Evolutionary conservation across 1,140 invertebrate genomes (phyloP).

Genomic region (Cydia fagiglandana): DNA sequence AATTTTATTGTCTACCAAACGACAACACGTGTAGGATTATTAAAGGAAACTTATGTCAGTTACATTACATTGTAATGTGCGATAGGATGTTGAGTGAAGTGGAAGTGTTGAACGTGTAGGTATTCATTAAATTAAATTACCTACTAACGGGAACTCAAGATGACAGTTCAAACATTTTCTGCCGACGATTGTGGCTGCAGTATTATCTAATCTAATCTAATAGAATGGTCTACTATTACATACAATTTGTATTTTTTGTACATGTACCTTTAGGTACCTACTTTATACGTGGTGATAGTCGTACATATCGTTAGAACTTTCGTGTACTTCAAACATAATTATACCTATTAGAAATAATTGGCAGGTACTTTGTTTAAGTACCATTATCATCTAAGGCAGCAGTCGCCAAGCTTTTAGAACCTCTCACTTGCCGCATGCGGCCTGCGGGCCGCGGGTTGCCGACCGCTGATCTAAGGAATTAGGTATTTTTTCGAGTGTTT

Average conservation of each 20-base stretch:
- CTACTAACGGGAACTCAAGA: background rate
- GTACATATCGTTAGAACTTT: background rate
- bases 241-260: too few relatives aligned
- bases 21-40: slow-evolving; percentile 1
- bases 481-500: too few relatives aligned
- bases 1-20: background rate
- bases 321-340: background rate
- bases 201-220: too few relatives aligned
- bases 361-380: background rate
- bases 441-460: too few relatives aligned
- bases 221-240: too few relatives aligned
- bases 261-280: background rate
- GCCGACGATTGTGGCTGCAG: background rate
- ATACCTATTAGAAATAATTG: background rate
- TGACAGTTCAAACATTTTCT: background rate
- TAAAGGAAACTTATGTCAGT: too few relatives aligned
- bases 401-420: too few relatives aligned
- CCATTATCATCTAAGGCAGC: too few relatives aligned
- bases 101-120: background rate
- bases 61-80: slow-evolving; percentile 12
- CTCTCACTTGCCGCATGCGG: too few relatives aligned
- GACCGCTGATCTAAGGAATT: too few relatives aligned
- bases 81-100: slow-evolving; percentile 2
- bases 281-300: background rate
- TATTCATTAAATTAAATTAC: background rate